Evolutionary conservation across 2,797 vertebrate species (phyloP).

Genomic region (Lagorchestes hirsutus): DNA sequence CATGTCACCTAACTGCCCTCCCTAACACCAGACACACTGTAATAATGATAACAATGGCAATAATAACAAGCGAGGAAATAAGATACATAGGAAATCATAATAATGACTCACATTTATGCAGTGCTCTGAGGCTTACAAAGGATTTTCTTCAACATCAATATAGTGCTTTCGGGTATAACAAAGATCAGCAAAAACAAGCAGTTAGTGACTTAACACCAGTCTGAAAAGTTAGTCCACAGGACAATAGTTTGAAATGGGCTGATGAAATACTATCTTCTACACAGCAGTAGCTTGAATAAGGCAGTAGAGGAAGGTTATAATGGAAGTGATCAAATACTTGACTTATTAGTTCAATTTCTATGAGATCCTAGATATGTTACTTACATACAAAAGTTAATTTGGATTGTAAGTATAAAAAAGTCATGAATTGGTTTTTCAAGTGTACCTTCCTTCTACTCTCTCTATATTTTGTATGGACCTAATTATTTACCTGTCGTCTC

Average conservation of each 20-base stretch:
- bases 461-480: background rate
- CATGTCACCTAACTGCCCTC: background rate
- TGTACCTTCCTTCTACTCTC: background rate
- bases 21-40: background rate
- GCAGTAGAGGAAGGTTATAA: background rate
- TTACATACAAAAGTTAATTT: constrained; percentile 28
- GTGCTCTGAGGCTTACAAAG: background rate
- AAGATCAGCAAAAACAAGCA: background rate
- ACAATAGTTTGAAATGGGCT: constrained; percentile 27
- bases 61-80: background rate
- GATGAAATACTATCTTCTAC: background rate
- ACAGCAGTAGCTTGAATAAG: background rate
- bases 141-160: background rate
- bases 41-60: background rate
- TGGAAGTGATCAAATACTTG: constrained; percentile 23
- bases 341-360: constrained; percentile 30
- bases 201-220: background rate
- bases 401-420: constrained; percentile 32
- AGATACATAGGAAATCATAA: background rate
- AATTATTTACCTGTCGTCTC: background rate
- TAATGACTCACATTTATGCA: background rate
- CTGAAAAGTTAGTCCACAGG: constrained; percentile 1
- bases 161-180: background rate
- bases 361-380: constrained; percentile 28
- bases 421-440: background rate